phyloP scores from a whole-genome alignment of 2,797 vertebrate species.

The Semotilus atromaculatus region DNA sequence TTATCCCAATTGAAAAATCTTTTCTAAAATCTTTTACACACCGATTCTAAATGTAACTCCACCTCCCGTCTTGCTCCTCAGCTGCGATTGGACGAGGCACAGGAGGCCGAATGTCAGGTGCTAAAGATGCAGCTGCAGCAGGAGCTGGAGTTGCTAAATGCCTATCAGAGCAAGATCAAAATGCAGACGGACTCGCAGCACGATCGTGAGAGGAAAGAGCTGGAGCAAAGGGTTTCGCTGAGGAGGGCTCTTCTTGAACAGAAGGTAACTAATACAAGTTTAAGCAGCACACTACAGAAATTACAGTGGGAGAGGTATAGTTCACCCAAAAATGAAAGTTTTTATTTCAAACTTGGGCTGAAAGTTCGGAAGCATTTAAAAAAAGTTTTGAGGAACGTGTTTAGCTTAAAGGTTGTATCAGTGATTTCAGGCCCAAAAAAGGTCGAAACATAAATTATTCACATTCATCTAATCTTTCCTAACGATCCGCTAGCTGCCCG shows the following conservation, averaged over 20 bases:
- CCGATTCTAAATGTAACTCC: background rate
- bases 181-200: constrained; percentile 99
- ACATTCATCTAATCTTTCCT: too few relatives aligned
- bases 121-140: constrained; percentile 99
- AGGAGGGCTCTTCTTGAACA: constrained; percentile 95
- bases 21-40: background rate
- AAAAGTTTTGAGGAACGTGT: background rate
- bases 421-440: too few relatives aligned
- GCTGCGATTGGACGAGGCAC: constrained; percentile 96
- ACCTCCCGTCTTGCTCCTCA: constrained; percentile 47
- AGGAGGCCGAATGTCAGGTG: constrained; percentile 97
- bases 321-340: background rate
- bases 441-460: too few relatives aligned
- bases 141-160: constrained; percentile 97
- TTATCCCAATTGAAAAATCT: background rate
- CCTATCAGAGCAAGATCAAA: constrained; percentile 99
- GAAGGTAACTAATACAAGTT: constrained; percentile 78
- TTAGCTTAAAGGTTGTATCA: too few relatives aligned
- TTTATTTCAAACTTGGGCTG: background rate
- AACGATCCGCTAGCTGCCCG: too few relatives aligned
- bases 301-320: background rate
- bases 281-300: too few relatives aligned
- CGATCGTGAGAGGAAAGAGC: constrained; percentile 93
- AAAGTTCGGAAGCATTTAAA: background rate
- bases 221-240: constrained; percentile 96